Evolutionary conservation across 2,797 vertebrate genomes (phyloP), one percentile per base, ranked within the genome.

Genomic region (Apogon talboti): DNA sequence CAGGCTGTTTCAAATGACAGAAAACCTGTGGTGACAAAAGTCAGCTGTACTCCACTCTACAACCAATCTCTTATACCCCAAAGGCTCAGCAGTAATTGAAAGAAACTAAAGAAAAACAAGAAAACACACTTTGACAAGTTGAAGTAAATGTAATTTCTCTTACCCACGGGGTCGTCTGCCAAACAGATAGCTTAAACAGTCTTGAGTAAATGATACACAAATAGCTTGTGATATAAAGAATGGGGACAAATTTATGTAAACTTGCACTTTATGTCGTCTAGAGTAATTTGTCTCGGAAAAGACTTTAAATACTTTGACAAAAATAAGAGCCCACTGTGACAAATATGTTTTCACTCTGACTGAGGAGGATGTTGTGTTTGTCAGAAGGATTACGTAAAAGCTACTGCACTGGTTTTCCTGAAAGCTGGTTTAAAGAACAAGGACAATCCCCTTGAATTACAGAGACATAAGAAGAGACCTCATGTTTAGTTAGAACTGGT

Each of bases 11-110:
- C 9, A 52, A 11, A 52, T 28, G 24, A 12, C 11, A 49, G 45
- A 33, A 49, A 48, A 47, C 7, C 11, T 30, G 10, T 11, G 2
- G n/a, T 28, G 30, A 37, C n/a, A 19, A 40, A 67, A 48, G n/a
- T 14, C 13, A 30, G 14, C 38, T 30, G 2, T 57, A 30, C 66
- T 67, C 11, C 35, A 4, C 68, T 56, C 30, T 24, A n/a, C 49
- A 38, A 56, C 14, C 52, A 57, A 46, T 38, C 13, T 24, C 30
- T 14, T 14, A 14, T 30, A 43, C 53, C 41, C 57, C 14, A 63
- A 38, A 16, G 48, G 45, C 14, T 60, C 2, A 6, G 19, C 24
- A 24, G 14, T 62, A 35, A 72, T 9, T 62, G 15, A 73, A 64
- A 60, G 28, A 58, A 13, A n/a, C 18, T 3, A 41, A 47, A 33